Conservation (phyloP, 2,113 vertebrate species). For the Cryptomyrus ogoouensis region DNA sequence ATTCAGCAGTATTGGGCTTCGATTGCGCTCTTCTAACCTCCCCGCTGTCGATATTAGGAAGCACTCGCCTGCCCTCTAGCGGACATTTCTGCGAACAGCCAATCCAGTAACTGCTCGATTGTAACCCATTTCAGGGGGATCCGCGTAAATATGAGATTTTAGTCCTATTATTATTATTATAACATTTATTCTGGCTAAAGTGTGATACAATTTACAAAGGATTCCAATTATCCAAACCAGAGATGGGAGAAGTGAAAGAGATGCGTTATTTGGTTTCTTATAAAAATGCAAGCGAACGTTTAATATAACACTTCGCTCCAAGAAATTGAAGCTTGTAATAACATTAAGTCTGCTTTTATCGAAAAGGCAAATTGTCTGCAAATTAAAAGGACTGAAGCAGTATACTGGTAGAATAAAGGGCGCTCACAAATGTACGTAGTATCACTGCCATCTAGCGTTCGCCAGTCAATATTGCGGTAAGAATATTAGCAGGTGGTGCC, state of each 20-base stretch:
- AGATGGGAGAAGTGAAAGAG: background rate
- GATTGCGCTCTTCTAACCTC: background rate
- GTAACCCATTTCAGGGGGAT: background rate
- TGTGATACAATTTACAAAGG: background rate
- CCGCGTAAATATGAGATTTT: background rate
- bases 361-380: background rate
- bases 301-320: background rate
- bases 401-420: background rate
- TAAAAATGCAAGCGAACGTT: background rate
- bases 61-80: conserved; percentile 2
- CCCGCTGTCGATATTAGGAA: background rate
- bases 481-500: background rate
- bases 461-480: background rate
- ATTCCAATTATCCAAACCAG: background rate
- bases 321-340: background rate
- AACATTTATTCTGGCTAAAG: background rate
- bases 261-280: background rate
- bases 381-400: background rate
- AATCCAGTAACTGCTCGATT: background rate
- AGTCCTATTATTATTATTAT: background rate
- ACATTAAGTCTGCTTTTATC: background rate
- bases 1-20: background rate
- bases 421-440: background rate
- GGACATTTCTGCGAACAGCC: background rate
- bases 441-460: conserved; percentile 5